phyloP scores from a whole-genome alignment of 2,113 vertebrate species.

The Ammospiza caudacuta region DNA sequence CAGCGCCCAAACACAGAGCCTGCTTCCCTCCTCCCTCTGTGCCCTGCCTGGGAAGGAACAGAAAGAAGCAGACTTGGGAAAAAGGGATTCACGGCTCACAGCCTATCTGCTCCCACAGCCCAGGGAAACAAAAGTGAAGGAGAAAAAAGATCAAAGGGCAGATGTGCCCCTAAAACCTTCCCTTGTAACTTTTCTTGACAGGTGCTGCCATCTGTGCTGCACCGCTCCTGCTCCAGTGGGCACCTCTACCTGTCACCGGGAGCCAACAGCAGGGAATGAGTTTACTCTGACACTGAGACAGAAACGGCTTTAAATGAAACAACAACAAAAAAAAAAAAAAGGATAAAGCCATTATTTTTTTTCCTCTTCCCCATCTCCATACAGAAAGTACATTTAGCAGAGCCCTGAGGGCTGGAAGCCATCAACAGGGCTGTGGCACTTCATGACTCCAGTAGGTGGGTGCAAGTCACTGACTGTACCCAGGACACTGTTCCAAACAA shows the following conservation, averaged over 20 bases:
- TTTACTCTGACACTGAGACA: not conserved
- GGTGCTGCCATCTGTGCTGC: not conserved
- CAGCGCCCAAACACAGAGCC: not conserved
- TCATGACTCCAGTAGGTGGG: not conserved
- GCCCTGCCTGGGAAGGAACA: not conserved
- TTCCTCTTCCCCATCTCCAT: not conserved
- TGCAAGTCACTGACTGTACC: rapidly evolving
- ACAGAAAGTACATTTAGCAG: not conserved
- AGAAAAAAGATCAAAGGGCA: not conserved
- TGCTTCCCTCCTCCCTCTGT: not conserved
- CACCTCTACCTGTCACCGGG: rapidly evolving
- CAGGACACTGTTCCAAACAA: rapidly evolving
- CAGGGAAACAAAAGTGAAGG: not conserved
- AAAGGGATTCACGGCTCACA: not conserved
- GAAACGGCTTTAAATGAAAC: not conserved
- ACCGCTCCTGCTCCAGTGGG: rapidly evolving
- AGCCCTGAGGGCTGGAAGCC: not conserved
- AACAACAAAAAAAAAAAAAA: not conserved
- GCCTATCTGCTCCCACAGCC: not conserved
- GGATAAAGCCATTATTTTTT: not conserved
- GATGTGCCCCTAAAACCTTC: not conserved
- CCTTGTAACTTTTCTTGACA: not conserved
- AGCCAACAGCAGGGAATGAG: not conserved
- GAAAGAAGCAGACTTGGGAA: not conserved
- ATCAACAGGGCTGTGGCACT: not conserved